These are phyloP conservation scores for Petrophora chlorosata DNA, from an alignment of 2,888 invertebrate genomes.

Conservation along the genomic window DNA sequence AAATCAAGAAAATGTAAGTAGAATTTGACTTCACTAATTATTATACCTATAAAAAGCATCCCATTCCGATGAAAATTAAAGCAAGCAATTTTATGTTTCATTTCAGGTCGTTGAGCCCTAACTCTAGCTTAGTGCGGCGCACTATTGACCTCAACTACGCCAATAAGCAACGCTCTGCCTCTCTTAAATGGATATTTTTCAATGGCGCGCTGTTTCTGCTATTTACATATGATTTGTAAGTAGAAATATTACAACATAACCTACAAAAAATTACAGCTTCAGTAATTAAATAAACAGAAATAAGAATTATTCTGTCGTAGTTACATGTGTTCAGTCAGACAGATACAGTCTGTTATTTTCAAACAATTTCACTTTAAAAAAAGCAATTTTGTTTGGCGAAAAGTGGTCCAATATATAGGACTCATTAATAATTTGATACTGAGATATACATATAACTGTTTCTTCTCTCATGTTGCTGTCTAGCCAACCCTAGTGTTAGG, in stretches of 20 bases:
- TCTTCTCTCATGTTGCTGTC: too few species aligned
- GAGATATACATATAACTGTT: too few species aligned
- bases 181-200: constrained; percentile 84
- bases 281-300: too few species aligned
- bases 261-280: background rate
- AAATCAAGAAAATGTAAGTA: background rate
- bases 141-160: constrained; percentile 80
- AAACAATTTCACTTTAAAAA: too few species aligned
- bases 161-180: constrained; percentile 74
- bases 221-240: constrained; percentile 86
- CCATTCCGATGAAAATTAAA: background rate
- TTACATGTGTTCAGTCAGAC: too few species aligned
- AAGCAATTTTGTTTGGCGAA: too few species aligned
- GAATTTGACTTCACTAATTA: background rate
- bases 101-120: constrained; percentile 59
- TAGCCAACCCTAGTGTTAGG: too few species aligned
- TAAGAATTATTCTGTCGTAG: too few species aligned
- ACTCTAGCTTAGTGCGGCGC: constrained; percentile 76
- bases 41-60: background rate
- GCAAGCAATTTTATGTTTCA: background rate
- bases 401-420: too few species aligned
- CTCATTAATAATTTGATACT: too few species aligned
- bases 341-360: too few species aligned
- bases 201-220: constrained; percentile 81
- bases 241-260: constrained; percentile 22